phyloP scores from a whole-genome alignment of 37 sponge, comb jelly and placozoan species.

The Aplysina aerophoba region DNA sequence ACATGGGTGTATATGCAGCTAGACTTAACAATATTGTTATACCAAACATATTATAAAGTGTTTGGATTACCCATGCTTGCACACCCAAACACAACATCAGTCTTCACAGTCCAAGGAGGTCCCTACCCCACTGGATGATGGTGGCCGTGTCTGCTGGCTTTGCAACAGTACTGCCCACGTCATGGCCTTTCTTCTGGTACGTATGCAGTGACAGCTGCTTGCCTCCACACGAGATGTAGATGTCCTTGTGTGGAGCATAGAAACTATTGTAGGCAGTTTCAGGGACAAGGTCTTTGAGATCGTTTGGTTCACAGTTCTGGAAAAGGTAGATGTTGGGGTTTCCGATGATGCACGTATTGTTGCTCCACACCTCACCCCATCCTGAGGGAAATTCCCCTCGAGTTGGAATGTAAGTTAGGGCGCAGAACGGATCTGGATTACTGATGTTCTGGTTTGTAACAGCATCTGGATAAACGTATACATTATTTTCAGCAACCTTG shows the following conservation, averaged over 20 bases:
- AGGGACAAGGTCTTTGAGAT: constrained; percentile 41
- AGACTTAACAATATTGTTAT: too few species aligned
- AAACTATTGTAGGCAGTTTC: constrained; percentile 55
- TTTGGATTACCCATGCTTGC: too few species aligned
- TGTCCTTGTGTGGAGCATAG: constrained; percentile 46
- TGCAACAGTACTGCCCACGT: constrained; percentile 37
- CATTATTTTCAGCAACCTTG: constrained; percentile 49
- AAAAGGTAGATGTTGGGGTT: constrained; percentile 49
- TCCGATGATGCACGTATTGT: constrained; percentile 54
- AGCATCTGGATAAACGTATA: constrained; percentile 61
- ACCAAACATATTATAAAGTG: too few species aligned
- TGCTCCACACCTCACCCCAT: constrained; percentile 63
- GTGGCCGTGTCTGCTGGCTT: constrained; percentile 6
- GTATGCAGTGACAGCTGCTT: constrained; percentile 27
- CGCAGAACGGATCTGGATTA: constrained; percentile 3
- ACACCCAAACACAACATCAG: too few species aligned
- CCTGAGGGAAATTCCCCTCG: constrained; percentile 32
- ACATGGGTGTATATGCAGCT: too few species aligned
- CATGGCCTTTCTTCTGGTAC: constrained; percentile 49
- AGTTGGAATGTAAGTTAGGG: background rate
- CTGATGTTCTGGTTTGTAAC: background rate
- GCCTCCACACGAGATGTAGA: constrained; percentile 47
- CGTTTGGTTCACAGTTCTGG: constrained; percentile 23
- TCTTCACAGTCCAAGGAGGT: constrained; percentile 35
- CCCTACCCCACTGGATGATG: constrained; percentile 45